Percentiles rank a stretch among this genome's conserved stretches.
These are phyloP conservation scores for Parazoanthus atlanticus DNA, from an alignment of 92 coral and sea anemone species.

Conservation along the genomic window DNA sequence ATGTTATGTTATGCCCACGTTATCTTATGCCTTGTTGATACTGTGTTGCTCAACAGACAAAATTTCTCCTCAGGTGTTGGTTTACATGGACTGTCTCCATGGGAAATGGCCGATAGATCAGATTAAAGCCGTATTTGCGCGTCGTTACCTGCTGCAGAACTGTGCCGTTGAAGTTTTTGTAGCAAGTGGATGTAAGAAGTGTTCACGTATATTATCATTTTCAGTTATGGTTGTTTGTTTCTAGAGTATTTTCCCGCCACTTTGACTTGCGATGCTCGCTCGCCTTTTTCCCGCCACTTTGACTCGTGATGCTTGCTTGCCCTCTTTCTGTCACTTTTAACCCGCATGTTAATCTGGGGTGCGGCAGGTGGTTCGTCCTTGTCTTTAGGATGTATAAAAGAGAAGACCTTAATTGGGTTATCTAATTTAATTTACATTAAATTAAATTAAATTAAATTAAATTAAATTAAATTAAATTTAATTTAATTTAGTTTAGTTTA, in stretches of 20 bases:
- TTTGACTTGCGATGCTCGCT: neutral
- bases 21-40: too few species aligned
- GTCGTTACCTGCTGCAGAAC: conserved; percentile 92
- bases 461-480: too few species aligned
- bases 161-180: conserved; percentile 90
- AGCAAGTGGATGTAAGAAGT: conserved; percentile 86
- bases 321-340: too few species aligned
- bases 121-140: conserved; percentile 92
- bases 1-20: neutral
- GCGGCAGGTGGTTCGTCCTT: too few species aligned
- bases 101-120: conserved; percentile 98
- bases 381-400: too few species aligned
- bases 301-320: neutral
- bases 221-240: neutral
- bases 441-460: too few species aligned
- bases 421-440: too few species aligned
- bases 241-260: neutral
- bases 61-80: conserved; percentile 69
- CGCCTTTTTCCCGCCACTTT: neutral
- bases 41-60: too few species aligned
- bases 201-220: too few species aligned
- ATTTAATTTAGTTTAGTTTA: too few species aligned
- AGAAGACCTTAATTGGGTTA: too few species aligned
- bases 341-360: neutral
- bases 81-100: conserved; percentile 88